These are phyloP conservation scores for Noctuana brunneofusca DNA, from an alignment of 2,888 invertebrate genomes.

Conservation along the genomic window DNA sequence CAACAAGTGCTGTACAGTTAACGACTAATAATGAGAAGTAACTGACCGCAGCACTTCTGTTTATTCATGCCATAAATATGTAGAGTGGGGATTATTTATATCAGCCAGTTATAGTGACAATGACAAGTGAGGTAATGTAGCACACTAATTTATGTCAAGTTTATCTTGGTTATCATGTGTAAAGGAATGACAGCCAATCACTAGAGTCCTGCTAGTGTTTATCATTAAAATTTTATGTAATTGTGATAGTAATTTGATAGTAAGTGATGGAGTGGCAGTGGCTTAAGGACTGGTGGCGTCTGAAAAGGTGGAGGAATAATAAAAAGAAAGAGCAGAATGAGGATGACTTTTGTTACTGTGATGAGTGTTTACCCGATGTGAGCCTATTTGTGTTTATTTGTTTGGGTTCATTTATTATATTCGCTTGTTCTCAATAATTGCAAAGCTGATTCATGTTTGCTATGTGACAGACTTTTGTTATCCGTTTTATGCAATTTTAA, in stretches of 20 bases:
- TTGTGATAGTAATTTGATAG: conserved; percentile 53
- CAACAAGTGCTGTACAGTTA: conserved; percentile 33
- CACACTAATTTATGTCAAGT: conserved; percentile 72
- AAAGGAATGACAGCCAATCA: conserved; percentile 62
- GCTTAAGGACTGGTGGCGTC: conserved; percentile 91
- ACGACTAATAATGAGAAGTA: conserved; percentile 31
- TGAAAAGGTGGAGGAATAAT: conserved; percentile 86
- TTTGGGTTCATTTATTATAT: not conserved
- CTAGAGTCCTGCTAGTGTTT: conserved; percentile 55
- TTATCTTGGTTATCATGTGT: conserved; percentile 71
- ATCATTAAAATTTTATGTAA: conserved; percentile 57
- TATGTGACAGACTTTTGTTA: not conserved
- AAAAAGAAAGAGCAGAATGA: conserved; percentile 78
- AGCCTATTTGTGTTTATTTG: conserved; percentile 47
- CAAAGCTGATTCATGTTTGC: not conserved
- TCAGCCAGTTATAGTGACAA: conserved; percentile 49
- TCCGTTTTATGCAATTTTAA: not conserved
- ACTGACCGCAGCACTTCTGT: conserved; percentile 33
- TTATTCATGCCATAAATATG: conserved; percentile 40
- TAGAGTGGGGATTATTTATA: conserved; percentile 59
- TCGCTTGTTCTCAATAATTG: conserved; percentile 10
- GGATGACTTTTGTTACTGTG: conserved; percentile 89
- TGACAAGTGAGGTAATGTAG: conserved; percentile 75
- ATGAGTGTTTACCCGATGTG: conserved; percentile 86
- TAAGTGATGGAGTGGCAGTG: conserved; percentile 89